Percentiles rank a stretch among this genome's conserved stretches.
Evolutionary conservation across 2,888 invertebrate species (phyloP).

Genomic region (Epinotia demarniana): DNA sequence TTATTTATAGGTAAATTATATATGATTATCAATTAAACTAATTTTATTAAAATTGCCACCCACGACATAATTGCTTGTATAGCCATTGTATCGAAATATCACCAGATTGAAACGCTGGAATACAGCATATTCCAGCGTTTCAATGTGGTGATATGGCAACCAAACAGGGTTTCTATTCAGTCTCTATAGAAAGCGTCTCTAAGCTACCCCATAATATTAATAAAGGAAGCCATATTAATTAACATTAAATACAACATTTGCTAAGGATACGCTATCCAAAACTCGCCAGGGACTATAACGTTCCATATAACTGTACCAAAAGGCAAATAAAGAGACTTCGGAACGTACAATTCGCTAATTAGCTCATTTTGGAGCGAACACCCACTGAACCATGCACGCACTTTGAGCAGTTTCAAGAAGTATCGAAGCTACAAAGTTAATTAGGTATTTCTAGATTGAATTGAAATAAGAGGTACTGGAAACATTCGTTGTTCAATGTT

Average conservation of each 20-base stretch:
- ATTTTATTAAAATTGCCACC: too few species aligned
- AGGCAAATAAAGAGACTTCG: constrained; percentile 2
- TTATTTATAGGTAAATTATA: too few species aligned
- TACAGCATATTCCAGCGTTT: too few species aligned
- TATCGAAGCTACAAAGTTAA: constrained; percentile 18
- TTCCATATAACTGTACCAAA: background rate
- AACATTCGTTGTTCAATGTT: constrained; percentile 9
- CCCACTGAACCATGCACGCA: constrained; percentile 18
- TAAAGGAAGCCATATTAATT: background rate
- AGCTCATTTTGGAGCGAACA: constrained; percentile 8
- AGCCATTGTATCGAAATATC: too few species aligned
- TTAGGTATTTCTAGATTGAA: constrained; percentile 19
- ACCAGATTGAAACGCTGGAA: too few species aligned
- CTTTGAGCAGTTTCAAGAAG: constrained; percentile 11
- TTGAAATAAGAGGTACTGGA: background rate
- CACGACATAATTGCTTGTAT: too few species aligned
- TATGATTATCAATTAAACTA: too few species aligned
- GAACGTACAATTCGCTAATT: constrained; percentile 17
- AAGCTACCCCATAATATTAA: too few species aligned
- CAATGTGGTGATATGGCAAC: too few species aligned
- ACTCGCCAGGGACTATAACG: background rate
- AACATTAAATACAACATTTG: background rate
- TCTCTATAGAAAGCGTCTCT: too few species aligned
- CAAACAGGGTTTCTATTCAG: too few species aligned
- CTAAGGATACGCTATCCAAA: background rate